Percentiles rank a stretch among this genome's conserved stretches.
These are phyloP conservation scores for Amblyopsis hoosieri DNA, from an alignment of 2,797 vertebrate species.

Conservation along the genomic window DNA sequence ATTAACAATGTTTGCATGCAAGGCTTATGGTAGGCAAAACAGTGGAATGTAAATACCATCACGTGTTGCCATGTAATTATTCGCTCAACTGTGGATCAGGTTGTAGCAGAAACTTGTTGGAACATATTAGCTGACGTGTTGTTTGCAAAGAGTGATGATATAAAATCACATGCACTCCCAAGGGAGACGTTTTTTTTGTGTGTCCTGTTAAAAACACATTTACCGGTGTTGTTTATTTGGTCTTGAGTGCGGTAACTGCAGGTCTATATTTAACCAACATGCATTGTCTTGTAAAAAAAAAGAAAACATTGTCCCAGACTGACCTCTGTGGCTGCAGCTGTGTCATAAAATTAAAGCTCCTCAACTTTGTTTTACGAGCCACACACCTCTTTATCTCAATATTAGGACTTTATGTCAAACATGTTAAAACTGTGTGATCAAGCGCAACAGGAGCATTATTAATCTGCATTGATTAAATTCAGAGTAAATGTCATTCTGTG, in stretches of 20 bases:
- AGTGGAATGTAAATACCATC: not conserved
- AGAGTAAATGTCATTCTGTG: too few species aligned
- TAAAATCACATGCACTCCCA: not conserved
- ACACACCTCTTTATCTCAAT: conserved; percentile 7
- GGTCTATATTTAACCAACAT: conserved; percentile 28
- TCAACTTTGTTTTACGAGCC: conserved; percentile 17
- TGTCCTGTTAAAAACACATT: conserved; percentile 5
- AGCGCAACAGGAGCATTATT: too few species aligned
- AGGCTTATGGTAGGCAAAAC: too few species aligned
- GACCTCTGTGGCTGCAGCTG: conserved; percentile 30
- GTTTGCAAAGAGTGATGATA: conserved; percentile 1
- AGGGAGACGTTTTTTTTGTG: not conserved
- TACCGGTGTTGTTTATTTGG: conserved; percentile 1
- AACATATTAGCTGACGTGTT: conserved; percentile 12
- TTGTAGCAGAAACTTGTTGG: conserved; percentile 25
- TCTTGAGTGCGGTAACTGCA: conserved; percentile 9
- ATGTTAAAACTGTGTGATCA: too few species aligned
- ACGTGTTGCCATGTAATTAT: not conserved
- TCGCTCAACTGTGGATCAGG: conserved; percentile 1
- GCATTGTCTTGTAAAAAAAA: conserved; percentile 46
- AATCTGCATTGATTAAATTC: too few species aligned
- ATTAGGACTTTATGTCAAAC: too few species aligned
- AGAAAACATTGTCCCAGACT: conserved; percentile 15
- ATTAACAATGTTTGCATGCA: too few species aligned
- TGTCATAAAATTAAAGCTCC: conserved; percentile 31